These are phyloP conservation scores for Conomelus anceps DNA, from an alignment of 2,888 invertebrate genomes.

Conservation along the genomic window DNA sequence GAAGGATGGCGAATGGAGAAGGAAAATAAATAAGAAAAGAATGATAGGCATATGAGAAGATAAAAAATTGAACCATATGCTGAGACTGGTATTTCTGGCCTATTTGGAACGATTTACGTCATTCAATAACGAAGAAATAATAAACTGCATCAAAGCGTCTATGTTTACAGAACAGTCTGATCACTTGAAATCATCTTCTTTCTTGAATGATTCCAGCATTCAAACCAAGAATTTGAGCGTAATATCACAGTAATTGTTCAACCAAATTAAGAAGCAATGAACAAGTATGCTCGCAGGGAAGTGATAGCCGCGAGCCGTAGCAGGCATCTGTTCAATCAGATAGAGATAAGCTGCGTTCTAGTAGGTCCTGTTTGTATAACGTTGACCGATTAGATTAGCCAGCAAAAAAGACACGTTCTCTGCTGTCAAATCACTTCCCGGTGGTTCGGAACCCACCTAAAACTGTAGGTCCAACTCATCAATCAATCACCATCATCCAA, in stretches of 20 bases:
- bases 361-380: too few species aligned
- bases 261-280: neutral
- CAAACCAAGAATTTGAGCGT: neutral
- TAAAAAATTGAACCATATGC: neutral
- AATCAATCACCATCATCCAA: too few species aligned
- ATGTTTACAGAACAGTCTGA: neutral
- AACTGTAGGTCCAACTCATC: too few species aligned
- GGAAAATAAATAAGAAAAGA: neutral
- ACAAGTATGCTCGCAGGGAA: too few species aligned
- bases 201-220: neutral
- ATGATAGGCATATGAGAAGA: neutral
- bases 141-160: neutral
- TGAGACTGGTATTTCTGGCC: neutral
- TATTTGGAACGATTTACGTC: neutral
- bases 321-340: too few species aligned
- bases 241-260: neutral
- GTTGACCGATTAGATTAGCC: too few species aligned
- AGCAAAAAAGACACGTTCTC: too few species aligned
- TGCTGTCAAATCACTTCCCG: too few species aligned
- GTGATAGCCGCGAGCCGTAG: too few species aligned
- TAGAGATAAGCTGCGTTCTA: too few species aligned
- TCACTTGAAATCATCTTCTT: neutral
- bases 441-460: too few species aligned
- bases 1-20: neutral
- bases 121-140: neutral